Evolutionary conservation across 2,797 vertebrate species (phyloP).

Genomic region (Picus viridis): DNA sequence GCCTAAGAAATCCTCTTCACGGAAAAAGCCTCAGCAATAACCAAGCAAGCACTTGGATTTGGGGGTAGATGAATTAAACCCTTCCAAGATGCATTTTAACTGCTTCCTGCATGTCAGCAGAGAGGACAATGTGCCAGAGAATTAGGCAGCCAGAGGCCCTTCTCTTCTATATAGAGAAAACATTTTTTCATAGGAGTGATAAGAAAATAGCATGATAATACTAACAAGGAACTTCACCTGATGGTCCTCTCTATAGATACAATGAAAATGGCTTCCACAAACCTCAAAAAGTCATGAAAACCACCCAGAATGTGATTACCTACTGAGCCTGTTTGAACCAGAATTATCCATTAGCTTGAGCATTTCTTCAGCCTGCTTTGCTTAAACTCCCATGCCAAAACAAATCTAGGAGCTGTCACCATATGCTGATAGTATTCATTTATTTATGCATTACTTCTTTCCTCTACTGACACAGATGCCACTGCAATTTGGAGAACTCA

Average conservation of each 20-base stretch:
- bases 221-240: not conserved
- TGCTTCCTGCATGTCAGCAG: not conserved
- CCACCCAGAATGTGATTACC: not conserved
- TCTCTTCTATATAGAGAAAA: not conserved
- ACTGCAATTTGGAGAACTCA: conserved; percentile 2
- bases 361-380: not conserved
- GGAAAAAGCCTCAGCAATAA: not conserved
- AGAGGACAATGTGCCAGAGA: not conserved
- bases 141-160: not conserved
- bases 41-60: not conserved
- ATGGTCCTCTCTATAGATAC: not conserved
- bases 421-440: not conserved
- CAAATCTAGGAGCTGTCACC: not conserved
- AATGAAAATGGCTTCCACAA: not conserved
- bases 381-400: not conserved
- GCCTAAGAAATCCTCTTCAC: conserved; percentile 1
- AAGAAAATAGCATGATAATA: not conserved
- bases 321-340: not conserved
- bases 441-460: conserved; percentile 11
- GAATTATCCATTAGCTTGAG: not conserved
- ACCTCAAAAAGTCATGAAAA: not conserved
- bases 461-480: conserved; percentile 19
- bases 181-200: not conserved
- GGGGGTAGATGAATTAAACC: not conserved
- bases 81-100: not conserved